Conservation (phyloP, 2,113 vertebrate species). For the Ahaetulla prasina region DNA sequence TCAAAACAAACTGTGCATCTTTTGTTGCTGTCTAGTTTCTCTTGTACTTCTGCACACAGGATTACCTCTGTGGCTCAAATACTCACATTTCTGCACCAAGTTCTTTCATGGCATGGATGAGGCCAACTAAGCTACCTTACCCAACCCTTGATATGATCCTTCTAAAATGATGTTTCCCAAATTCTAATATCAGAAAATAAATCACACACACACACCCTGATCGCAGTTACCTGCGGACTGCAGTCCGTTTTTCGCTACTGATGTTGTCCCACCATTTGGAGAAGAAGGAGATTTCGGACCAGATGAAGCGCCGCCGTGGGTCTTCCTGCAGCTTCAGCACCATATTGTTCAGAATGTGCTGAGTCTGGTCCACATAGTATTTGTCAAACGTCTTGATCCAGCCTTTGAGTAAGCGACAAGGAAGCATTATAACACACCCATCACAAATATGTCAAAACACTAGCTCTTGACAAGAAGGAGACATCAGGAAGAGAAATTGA, state of each 20-base stretch:
- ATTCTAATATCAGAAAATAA: background rate
- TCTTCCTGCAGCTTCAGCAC: slow-evolving; percentile 92
- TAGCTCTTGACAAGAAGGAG: background rate
- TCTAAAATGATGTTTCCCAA: background rate
- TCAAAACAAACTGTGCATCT: background rate
- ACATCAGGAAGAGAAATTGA: background rate
- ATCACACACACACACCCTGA: background rate
- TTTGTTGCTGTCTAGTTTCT: background rate
- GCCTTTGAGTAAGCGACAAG: slow-evolving; percentile 54
- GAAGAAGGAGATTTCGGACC: slow-evolving; percentile 95
- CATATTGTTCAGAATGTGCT: slow-evolving; percentile 98
- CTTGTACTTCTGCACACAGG: background rate
- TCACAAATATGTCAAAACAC: background rate
- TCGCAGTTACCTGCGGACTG: slow-evolving; percentile 78
- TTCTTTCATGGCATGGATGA: background rate
- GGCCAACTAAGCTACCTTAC: background rate
- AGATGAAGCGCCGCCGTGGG: slow-evolving; percentile 91
- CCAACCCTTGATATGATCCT: background rate
- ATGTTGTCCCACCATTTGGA: slow-evolving; percentile 97
- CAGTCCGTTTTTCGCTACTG: slow-evolving; percentile 81
- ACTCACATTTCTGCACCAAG: background rate
- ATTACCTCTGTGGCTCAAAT: background rate
- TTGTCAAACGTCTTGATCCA: slow-evolving; percentile 99
- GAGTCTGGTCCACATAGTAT: slow-evolving; percentile 94
- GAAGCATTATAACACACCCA: background rate